Conservation (phyloP, 2,888 invertebrate genomes). For the Pyrgus malvae region DNA sequence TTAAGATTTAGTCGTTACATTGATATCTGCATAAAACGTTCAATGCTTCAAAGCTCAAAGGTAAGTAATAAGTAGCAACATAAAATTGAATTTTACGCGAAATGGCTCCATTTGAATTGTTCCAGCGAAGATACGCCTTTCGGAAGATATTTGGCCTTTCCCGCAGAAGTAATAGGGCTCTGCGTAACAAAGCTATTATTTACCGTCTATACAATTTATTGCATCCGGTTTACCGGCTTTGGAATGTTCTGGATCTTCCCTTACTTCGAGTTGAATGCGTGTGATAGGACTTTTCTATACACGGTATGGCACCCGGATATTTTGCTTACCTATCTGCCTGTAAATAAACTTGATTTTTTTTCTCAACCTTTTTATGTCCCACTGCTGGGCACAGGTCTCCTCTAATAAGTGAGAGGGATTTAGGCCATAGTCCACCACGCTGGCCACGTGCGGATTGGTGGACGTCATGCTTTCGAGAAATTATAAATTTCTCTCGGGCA, state of each 20-base stretch:
- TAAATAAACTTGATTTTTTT: background rate
- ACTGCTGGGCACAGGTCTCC: no score
- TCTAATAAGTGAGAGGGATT: no score
- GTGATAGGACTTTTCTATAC: background rate
- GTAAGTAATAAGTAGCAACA: slow-evolving; percentile 2
- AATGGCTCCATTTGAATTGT: slow-evolving; percentile 13
- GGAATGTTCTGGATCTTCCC: background rate
- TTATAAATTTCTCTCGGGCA: no score
- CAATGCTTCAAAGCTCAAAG: background rate
- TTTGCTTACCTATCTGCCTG: background rate
- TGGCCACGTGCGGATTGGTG: no score
- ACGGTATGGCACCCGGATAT: background rate
- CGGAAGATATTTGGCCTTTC: slow-evolving; percentile 2
- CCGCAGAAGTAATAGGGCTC: background rate
- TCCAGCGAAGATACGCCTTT: background rate
- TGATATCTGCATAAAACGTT: no score
- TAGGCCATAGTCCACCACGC: no score
- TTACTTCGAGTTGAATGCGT: background rate
- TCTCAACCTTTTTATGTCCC: no score
- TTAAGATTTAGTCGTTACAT: no score
- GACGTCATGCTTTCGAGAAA: no score
- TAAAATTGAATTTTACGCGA: slow-evolving; percentile 1
- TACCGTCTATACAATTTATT: slow-evolving; percentile 4
- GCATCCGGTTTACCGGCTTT: slow-evolving; percentile 2
- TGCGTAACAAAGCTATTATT: slow-evolving; percentile 7